These are phyloP conservation scores for Poeciliopsis gracilis DNA, from an alignment of 2,797 vertebrate species.

Conservation along the genomic window DNA sequence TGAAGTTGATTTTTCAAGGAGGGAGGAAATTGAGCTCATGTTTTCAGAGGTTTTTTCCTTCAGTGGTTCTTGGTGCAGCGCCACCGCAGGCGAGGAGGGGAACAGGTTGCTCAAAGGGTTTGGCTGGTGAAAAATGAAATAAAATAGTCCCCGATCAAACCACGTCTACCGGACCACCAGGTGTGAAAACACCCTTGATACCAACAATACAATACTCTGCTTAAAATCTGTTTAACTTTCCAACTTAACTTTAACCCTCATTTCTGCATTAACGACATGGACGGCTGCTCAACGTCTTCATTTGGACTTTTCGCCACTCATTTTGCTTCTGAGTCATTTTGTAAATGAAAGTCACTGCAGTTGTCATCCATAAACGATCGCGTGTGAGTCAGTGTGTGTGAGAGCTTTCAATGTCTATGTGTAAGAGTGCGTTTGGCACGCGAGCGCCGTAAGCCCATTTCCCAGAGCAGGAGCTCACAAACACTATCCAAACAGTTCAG, in stretches of 20 bases:
- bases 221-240: neutral
- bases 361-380: neutral
- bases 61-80: too few species aligned
- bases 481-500: slow-evolving; percentile 47
- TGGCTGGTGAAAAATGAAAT: too few species aligned
- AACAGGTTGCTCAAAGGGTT: too few species aligned
- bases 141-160: too few species aligned
- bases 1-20: too few species aligned
- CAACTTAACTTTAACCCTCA: neutral
- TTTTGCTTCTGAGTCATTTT: slow-evolving; percentile 13
- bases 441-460: slow-evolving; percentile 59
- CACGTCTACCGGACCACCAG: too few species aligned
- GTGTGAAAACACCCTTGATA: too few species aligned
- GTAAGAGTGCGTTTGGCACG: slow-evolving; percentile 37
- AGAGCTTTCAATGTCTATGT: slow-evolving; percentile 17
- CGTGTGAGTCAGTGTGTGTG: slow-evolving; percentile 1
- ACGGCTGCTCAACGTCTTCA: slow-evolving; percentile 4
- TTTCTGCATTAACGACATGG: neutral
- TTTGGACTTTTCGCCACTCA: neutral
- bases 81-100: too few species aligned
- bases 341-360: slow-evolving; percentile 13
- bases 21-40: too few species aligned
- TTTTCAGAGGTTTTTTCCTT: too few species aligned
- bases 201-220: neutral
- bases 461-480: slow-evolving; percentile 61